Base-by-base conservation (phyloP, 2,797 vertebrate genomes). In the Phrynocephalus forsythii region DNA sequence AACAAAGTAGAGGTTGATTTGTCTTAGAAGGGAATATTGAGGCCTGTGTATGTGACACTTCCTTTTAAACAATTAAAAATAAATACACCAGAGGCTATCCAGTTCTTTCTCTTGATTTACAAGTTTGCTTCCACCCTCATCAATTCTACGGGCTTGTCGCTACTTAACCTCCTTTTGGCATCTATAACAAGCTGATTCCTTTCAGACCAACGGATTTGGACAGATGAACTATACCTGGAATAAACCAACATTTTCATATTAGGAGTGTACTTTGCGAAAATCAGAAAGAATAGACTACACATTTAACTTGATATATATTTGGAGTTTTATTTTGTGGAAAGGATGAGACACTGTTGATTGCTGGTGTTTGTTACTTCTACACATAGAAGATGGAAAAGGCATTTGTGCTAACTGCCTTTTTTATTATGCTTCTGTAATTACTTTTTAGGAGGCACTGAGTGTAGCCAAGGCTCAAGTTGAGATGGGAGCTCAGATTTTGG, bases 401-500 rank as follows among this genome's bases (percentile, higher is more conserved):
- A 33, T 82, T 4, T 24, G 60, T 67, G 73, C 6, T 89, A 76
- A 68, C 18, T 44, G 48, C 50, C 5, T 50, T 87, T 87, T 87
- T 20, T 0, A 0, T 38, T 10, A 67, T 30, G 1, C 7, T 67
- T 85, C 77, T 77, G 7, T 85, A 87, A 79, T 91, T 3, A 93
- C 85, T 67, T 87, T 63, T 63, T 83, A 99, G 99, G 99, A 99
- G 91, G 98, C 98, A 1, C 87, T 99, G 86, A 97, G 96, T 76
- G 91, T 99, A 7, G 99, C 99, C 78, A 99, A 98, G 94, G 50
- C 95, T 5, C 99, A 99, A 95, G 99, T 99, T 93, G 98, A 99
- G 93, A 98, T 98, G 98, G 99, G 99, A 28, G 99, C 99, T 66
- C 99, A 99, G 95, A 92, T 99, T 87, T 93, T 99, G 93, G 99